Evolutionary conservation across 2,113 vertebrate genomes (phyloP), one percentile per base, ranked within the genome.

Genomic region (Leptobrachium ailaonicum): DNA sequence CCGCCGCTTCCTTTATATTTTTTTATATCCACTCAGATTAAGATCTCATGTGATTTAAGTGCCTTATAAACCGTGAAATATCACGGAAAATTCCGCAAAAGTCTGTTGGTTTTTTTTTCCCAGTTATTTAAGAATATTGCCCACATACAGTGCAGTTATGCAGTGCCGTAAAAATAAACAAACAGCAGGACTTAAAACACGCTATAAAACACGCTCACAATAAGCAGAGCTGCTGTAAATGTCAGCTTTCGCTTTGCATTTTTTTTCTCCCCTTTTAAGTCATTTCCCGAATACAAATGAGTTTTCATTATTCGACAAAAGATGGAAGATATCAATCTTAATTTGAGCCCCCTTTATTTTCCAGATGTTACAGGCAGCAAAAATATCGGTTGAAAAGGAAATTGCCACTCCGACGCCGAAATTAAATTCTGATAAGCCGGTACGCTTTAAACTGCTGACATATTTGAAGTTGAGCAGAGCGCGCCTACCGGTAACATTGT

Each of bases 261-360:
- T 80, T 71, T 80, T 69, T n/a, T n/a, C n/a, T n/a, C n/a, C n/a
- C n/a, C n/a, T n/a, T n/a, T n/a, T n/a, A n/a, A n/a, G 71, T 45
- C 75, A 74, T 75, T 68, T 32, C 43, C 42, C n/a, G 79, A 80
- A 80, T 80, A 80, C 79, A 80, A 80, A 80, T 80, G 71, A 80
- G 71, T 62, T 75, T 74, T 80, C 72, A 75, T 80, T 80, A 80
- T 80, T 75, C 79, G 20, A 68, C 79, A 80, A 80, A 80, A 80
- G 79, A 80, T 80, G 79, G 72, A 69, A 75, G 71, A 80, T 80
- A 80, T 80, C 79, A 80, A 80, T 80, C 79, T 80, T 80, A 74
- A 80, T 80, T 80, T 80, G 70, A 62, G 73, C 72, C 79, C 79
- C 79, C 66, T 80, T 80, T 80, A 80, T 80, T 80, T 80, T 80